These are phyloP conservation scores for Hydractinia echinata DNA, from an alignment of 30 jellyfish, hydroid and myxozoan species.

Conservation along the genomic window DNA sequence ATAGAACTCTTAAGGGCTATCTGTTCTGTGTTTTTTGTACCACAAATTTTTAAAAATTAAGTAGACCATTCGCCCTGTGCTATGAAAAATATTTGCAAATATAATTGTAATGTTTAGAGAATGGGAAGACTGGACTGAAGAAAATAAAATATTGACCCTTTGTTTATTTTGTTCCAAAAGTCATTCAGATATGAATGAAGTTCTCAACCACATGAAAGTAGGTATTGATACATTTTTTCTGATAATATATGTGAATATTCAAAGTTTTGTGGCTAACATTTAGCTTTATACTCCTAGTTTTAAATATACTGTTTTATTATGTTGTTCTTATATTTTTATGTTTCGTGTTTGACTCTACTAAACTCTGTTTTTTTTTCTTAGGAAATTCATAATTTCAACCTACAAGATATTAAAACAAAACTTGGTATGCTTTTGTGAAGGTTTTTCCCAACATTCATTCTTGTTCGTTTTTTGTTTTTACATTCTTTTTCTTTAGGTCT, in stretches of 20 bases:
- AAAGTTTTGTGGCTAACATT: neutral
- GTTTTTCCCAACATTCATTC: neutral
- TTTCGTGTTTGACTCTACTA: no score
- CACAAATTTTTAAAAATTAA: no score
- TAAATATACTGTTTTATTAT: no score
- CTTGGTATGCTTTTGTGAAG: slow-evolving; percentile 36
- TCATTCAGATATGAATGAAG: slow-evolving; percentile 43
- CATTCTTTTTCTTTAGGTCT: slow-evolving; percentile 36
- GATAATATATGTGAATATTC: no score
- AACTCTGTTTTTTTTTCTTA: neutral
- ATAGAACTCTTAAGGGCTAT: no score
- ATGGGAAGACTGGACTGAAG: slow-evolving; percentile 93
- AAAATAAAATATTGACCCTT: slow-evolving; percentile 33
- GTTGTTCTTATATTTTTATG: no score
- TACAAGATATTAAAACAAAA: slow-evolving; percentile 25
- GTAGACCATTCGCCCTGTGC: neutral
- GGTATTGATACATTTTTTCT: neutral
- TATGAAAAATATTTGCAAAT: neutral
- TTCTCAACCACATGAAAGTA: slow-evolving; percentile 79
- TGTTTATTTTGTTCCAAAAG: slow-evolving; percentile 72
- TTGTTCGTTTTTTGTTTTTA: neutral
- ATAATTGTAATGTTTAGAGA: slow-evolving; percentile 37
- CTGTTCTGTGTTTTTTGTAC: no score
- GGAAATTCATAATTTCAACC: slow-evolving; percentile 74
- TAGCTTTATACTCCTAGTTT: no score